Evolutionary conservation across 2,113 vertebrate species (phyloP).

Genomic region (Galeopterus variegatus): DNA sequence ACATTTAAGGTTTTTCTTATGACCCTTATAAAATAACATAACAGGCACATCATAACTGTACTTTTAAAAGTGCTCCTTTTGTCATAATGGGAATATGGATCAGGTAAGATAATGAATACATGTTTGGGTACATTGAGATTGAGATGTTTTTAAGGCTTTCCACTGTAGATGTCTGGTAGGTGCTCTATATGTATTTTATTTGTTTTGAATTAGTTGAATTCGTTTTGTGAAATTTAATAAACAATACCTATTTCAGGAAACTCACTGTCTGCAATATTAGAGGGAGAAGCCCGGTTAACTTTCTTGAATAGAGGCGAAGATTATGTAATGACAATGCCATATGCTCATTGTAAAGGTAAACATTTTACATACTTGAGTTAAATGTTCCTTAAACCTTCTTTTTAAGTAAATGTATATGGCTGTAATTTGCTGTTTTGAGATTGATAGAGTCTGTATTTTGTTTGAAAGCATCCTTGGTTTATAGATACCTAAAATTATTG

Average conservation of each 20-base stretch:
- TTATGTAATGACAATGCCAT: constrained; percentile 99
- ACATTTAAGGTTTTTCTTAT: constrained; percentile 44
- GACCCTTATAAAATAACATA: not conserved
- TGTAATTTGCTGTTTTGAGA: constrained; percentile 42
- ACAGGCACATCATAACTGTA: not conserved
- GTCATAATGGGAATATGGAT: constrained; percentile 34
- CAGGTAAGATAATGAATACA: not conserved
- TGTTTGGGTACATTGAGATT: not conserved
- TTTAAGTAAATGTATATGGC: constrained; percentile 50
- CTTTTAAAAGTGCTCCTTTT: constrained; percentile 47
- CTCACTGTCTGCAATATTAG: constrained; percentile 97
- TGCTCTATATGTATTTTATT: constrained; percentile 43
- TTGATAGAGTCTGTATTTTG: not conserved
- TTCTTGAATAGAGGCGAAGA: constrained; percentile 98
- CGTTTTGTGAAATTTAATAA: constrained; percentile 64
- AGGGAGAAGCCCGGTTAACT: constrained; percentile 96
- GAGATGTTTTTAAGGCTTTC: constrained; percentile 34
- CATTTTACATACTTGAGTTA: not conserved
- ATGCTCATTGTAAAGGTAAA: constrained; percentile 99
- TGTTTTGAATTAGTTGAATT: constrained; percentile 56
- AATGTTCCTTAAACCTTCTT: not conserved
- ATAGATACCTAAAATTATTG: not conserved
- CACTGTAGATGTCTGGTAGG: not conserved
- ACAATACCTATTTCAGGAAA: constrained; percentile 92
- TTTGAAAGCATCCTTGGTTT: constrained; percentile 34